Percentiles rank a stretch among this genome's conserved stretches.
These are phyloP conservation scores for Parelbella ahira DNA, from an alignment of 2,888 invertebrate genomes.

Conservation along the genomic window DNA sequence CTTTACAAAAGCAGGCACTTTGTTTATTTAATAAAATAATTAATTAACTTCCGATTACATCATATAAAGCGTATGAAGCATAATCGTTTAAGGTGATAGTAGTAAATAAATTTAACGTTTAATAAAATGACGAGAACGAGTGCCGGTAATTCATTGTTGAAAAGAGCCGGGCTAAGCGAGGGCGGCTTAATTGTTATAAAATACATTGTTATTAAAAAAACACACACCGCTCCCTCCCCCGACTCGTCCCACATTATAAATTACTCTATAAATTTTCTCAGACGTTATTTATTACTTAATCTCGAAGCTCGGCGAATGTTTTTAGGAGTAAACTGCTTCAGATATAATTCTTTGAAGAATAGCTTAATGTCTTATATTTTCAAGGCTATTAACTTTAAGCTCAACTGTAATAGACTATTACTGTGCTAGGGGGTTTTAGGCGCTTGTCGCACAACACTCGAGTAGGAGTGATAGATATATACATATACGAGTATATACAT, in stretches of 20 bases:
- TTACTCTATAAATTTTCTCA: slow-evolving; percentile 69
- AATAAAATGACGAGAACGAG: too few relatives aligned
- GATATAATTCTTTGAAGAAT: slow-evolving; percentile 52
- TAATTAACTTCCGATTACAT: too few relatives aligned
- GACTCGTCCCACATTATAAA: slow-evolving; percentile 51
- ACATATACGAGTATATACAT: background rate
- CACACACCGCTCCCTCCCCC: slow-evolving; percentile 42
- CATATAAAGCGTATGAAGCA: too few relatives aligned
- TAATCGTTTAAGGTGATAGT: too few relatives aligned
- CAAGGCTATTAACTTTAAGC: slow-evolving; percentile 31
- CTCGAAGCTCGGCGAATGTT: slow-evolving; percentile 68
- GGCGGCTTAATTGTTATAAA: too few relatives aligned
- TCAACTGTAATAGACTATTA: slow-evolving; percentile 21
- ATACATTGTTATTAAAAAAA: too few relatives aligned
- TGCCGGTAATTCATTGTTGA: too few relatives aligned
- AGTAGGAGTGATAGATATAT: too few relatives aligned
- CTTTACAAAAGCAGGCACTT: too few relatives aligned
- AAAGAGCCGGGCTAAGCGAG: too few relatives aligned
- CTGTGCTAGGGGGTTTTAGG: slow-evolving; percentile 1
- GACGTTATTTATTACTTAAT: slow-evolving; percentile 77
- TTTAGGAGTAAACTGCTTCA: slow-evolving; percentile 58
- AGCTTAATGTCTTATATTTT: slow-evolving; percentile 35
- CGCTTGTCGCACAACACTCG: background rate
- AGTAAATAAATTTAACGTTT: too few relatives aligned
- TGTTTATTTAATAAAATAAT: too few relatives aligned